Evolutionary conservation across 2,797 vertebrate species (phyloP).

Genomic region (Leucoraja ocellata): DNA sequence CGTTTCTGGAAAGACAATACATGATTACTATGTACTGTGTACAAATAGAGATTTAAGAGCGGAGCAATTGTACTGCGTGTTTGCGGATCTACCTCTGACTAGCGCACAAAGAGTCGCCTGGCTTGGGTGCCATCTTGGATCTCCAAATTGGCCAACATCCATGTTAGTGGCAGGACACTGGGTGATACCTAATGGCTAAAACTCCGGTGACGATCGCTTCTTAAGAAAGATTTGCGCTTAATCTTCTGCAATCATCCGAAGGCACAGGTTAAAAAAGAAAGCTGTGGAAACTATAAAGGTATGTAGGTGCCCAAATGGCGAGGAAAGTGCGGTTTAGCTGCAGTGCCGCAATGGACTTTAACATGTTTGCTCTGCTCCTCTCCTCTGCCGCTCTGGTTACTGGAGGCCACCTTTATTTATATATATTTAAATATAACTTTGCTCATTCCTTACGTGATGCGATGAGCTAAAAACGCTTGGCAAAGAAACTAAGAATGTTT

Average conservation of each 20-base stretch:
- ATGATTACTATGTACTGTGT: no score
- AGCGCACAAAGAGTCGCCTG: no score
- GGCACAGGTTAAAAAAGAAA: not conserved
- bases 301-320: not conserved
- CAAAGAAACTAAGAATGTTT: not conserved
- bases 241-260: not conserved
- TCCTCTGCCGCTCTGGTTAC: not conserved
- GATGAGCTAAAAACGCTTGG: not conserved
- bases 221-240: not conserved
- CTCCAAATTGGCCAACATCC: no score
- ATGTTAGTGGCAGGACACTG: not conserved
- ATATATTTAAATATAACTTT: slow-evolving; percentile 27
- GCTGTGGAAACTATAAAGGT: not conserved
- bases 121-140: no score
- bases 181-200: not conserved
- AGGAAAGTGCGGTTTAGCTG: not conserved
- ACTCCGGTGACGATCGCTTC: not conserved
- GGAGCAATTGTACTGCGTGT: no score
- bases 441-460: not conserved
- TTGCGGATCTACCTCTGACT: no score
- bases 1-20: no score
- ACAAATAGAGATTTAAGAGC: no score
- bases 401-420: slow-evolving; percentile 20
- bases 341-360: not conserved
- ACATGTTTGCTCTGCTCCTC: not conserved